These are phyloP conservation scores for Lemur catta DNA, from an alignment of 2,797 vertebrate genomes.

Conservation along the genomic window DNA sequence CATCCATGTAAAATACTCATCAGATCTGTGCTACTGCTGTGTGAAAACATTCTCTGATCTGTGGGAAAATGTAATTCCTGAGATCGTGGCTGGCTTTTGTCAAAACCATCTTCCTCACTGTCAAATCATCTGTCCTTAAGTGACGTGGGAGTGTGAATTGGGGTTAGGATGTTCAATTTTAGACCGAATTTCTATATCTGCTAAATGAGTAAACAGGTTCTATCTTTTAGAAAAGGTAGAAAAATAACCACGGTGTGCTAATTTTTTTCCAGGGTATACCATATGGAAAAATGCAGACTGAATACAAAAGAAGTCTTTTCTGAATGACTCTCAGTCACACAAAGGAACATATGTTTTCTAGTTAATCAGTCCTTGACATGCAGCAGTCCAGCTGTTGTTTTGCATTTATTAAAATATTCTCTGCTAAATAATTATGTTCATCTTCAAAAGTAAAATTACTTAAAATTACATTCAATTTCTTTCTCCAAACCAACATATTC, in stretches of 20 bases:
- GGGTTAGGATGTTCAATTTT: not conserved
- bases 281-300: not conserved
- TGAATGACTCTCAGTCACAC: not conserved
- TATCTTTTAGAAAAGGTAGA: slow-evolving; percentile 17
- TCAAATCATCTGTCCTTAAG: not conserved
- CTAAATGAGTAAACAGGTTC: slow-evolving; percentile 24
- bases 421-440: slow-evolving; percentile 31
- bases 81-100: not conserved
- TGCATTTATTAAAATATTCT: slow-evolving; percentile 59
- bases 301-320: not conserved
- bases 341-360: not conserved
- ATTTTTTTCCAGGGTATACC: not conserved
- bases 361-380: not conserved
- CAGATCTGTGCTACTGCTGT: slow-evolving; percentile 44
- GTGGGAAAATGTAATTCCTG: slow-evolving; percentile 48
- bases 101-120: not conserved
- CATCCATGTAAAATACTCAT: slow-evolving; percentile 40
- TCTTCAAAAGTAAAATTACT: slow-evolving; percentile 50
- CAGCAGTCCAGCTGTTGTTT: slow-evolving; percentile 19
- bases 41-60: slow-evolving; percentile 39
- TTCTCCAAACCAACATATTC: slow-evolving; percentile 59
- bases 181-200: not conserved
- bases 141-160: slow-evolving; percentile 51
- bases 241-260: slow-evolving; percentile 7
- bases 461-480: slow-evolving; percentile 62